Percentiles rank a stretch among this genome's conserved stretches.
These are phyloP conservation scores for Anarsia innoxiella DNA, from an alignment of 2,888 invertebrate genomes.

Conservation along the genomic window DNA sequence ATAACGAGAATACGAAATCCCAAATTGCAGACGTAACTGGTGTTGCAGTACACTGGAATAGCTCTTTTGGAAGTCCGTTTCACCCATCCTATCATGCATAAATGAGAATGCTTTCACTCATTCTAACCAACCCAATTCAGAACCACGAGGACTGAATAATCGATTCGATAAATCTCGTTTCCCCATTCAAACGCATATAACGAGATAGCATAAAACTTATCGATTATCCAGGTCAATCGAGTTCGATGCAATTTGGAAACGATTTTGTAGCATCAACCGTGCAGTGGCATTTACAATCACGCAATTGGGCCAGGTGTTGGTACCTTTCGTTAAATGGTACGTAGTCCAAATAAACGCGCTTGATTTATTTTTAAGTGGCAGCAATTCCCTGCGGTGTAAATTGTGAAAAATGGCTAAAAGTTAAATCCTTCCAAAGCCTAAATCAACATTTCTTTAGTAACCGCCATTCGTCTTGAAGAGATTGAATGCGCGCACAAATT, in stretches of 20 bases:
- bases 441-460: too few relatives aligned
- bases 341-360: too few relatives aligned
- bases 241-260: conserved; percentile 7
- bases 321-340: too few relatives aligned
- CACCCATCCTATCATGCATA: conserved; percentile 12
- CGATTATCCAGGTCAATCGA: conserved; percentile 14
- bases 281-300: conserved; percentile 1
- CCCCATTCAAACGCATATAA: conserved; percentile 16
- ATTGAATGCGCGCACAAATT: conserved; percentile 48
- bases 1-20: too few relatives aligned
- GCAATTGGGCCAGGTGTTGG: too few relatives aligned
- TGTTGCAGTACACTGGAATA: too few relatives aligned
- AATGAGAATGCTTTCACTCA: conserved; percentile 19
- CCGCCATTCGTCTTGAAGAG: conserved; percentile 32
- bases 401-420: too few relatives aligned
- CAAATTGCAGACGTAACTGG: too few relatives aligned
- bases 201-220: conserved; percentile 13
- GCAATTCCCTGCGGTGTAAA: too few relatives aligned
- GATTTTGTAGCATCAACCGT: conserved; percentile 4
- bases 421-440: too few relatives aligned
- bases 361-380: too few relatives aligned
- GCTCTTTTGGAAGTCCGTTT: too few relatives aligned
- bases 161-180: conserved; percentile 16
- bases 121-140: conserved; percentile 15
- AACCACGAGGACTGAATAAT: conserved; percentile 14